A percentile compares a stretch with the other conserved stretches of the same genome.
Evolutionary conservation across 1,140 invertebrate species (phyloP).

Genomic region (Drosophila albomicans): DNA sequence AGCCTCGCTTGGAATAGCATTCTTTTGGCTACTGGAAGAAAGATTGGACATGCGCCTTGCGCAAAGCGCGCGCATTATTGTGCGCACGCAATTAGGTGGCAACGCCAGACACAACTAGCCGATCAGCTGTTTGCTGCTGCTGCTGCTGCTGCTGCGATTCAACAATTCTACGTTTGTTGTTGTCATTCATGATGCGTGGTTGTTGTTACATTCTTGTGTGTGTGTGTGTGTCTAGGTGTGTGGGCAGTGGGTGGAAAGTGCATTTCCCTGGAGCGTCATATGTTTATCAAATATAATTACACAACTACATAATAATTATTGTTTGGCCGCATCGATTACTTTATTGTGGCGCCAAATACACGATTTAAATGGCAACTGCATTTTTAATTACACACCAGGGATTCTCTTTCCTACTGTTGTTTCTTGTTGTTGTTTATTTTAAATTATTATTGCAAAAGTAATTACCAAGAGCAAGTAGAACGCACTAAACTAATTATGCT

Average conservation of each 20-base stretch:
- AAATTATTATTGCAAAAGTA: constrained; percentile 35
- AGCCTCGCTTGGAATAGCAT: constrained; percentile 57
- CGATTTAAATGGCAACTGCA: constrained; percentile 35
- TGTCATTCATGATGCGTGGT: constrained; percentile 7
- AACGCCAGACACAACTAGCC: constrained; percentile 44
- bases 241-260: constrained; percentile 7
- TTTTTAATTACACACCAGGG: constrained; percentile 54
- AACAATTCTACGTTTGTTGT: constrained; percentile 54
- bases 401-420: not conserved
- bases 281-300: constrained; percentile 71
- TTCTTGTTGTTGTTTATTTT: constrained; percentile 29
- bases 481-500: constrained; percentile 29
- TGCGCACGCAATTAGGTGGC: constrained; percentile 52
- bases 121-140: constrained; percentile 48
- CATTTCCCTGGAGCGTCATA: constrained; percentile 60
- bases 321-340: constrained; percentile 72
- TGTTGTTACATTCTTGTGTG: not conserved
- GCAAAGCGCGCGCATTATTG: constrained; percentile 17
- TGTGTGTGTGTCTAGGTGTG: constrained; percentile 6
- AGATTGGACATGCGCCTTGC: constrained; percentile 54
- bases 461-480: constrained; percentile 25
- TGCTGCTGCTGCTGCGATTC: constrained; percentile 11
- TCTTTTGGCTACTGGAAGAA: constrained; percentile 62
- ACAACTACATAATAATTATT: constrained; percentile 70
- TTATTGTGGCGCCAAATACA: constrained; percentile 41